A percentile compares a stretch with the other conserved stretches of the same genome.
Conservation (phyloP, 2,797 vertebrate genomes). For the Microctenopoma stevenorrisi region DNA sequence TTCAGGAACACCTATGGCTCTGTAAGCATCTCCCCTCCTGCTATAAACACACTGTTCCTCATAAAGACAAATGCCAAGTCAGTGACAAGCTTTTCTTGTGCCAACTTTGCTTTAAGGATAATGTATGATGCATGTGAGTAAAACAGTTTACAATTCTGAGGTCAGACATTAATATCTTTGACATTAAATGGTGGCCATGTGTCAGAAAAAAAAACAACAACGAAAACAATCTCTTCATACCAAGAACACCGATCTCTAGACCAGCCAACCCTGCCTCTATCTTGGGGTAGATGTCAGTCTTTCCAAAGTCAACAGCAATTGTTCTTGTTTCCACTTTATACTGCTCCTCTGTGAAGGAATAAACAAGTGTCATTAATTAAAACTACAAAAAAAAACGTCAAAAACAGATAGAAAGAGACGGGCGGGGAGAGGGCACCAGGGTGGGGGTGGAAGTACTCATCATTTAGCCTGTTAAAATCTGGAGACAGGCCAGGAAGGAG, state of each 20-base stretch:
- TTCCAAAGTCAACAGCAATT: slow-evolving; percentile 90
- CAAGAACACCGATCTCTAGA: slow-evolving; percentile 92
- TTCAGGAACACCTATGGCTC: neutral
- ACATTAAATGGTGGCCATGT: too few relatives aligned
- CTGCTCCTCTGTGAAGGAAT: slow-evolving; percentile 80
- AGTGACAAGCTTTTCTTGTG: neutral
- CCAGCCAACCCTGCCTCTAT: slow-evolving; percentile 86
- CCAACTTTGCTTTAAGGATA: neutral
- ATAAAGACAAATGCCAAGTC: neutral
- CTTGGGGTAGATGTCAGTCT: slow-evolving; percentile 87
- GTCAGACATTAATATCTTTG: too few relatives aligned
- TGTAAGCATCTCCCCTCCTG: neutral
- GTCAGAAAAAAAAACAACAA: too few relatives aligned
- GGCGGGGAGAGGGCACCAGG: slow-evolving; percentile 46
- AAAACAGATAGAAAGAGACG: slow-evolving; percentile 58
- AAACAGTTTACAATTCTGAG: neutral
- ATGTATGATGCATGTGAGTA: neutral
- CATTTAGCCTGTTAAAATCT: slow-evolving; percentile 35
- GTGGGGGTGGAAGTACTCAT: slow-evolving; percentile 9
- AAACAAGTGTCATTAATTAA: neutral
- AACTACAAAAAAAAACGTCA: slow-evolving; percentile 39
- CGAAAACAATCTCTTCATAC: slow-evolving; percentile 76
- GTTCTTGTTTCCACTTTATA: slow-evolving; percentile 91
- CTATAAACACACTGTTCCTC: neutral
- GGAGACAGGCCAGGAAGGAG: slow-evolving; percentile 25